Conservation (phyloP, 2,888 invertebrate genomes). For the Ernsta delagoae region DNA sequence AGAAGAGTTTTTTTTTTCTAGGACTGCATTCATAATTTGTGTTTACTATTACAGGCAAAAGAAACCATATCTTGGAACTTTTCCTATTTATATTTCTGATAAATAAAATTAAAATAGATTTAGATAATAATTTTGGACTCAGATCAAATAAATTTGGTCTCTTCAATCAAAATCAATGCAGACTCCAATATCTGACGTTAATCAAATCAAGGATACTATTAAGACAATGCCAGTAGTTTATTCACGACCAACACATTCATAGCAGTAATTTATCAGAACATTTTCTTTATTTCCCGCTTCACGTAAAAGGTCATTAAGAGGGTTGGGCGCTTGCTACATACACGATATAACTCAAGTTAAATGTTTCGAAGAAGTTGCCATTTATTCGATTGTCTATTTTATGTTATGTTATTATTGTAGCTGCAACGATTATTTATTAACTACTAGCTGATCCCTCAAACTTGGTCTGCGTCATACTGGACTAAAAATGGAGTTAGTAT, state of each 20-base stretch:
- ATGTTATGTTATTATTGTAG: background rate
- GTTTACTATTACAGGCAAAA: too few relatives aligned
- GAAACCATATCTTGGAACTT: too few relatives aligned
- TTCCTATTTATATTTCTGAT: too few relatives aligned
- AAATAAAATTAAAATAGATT: too few relatives aligned
- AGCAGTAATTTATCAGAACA: constrained; percentile 19
- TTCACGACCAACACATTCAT: constrained; percentile 18
- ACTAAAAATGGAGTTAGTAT: background rate
- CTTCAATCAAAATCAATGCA: too few relatives aligned
- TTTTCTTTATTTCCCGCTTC: constrained; percentile 14
- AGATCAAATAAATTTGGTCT: too few relatives aligned
- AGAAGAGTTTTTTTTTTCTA: too few relatives aligned
- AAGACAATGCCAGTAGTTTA: constrained; percentile 14
- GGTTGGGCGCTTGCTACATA: background rate
- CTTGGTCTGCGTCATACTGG: too few relatives aligned
- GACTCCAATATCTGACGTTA: background rate
- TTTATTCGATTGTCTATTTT: background rate
- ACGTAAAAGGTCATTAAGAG: constrained; percentile 9
- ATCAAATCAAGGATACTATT: constrained; percentile 10
- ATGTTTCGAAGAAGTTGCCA: background rate
- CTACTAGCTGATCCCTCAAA: too few relatives aligned
- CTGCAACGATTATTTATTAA: background rate
- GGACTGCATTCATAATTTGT: too few relatives aligned
- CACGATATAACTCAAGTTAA: background rate
- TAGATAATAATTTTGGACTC: too few relatives aligned